Conservation (phyloP, 2,797 vertebrate genomes). For the Aulostomus chinensis region DNA sequence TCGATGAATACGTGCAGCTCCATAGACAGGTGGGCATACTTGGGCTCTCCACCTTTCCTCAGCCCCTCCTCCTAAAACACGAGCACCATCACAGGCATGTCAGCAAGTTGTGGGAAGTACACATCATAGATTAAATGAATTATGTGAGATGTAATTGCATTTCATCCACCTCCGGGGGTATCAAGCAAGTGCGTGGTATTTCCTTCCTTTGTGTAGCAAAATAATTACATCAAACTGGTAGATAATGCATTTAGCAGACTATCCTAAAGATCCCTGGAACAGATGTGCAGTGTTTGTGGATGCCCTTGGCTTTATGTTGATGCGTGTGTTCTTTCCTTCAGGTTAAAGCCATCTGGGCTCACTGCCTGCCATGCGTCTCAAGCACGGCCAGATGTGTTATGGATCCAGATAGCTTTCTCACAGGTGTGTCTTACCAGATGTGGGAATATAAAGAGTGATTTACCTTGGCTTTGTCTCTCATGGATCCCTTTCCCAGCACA, state of each 20-base stretch:
- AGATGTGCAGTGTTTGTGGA: slow-evolving; percentile 25
- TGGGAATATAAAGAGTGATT: background rate
- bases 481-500: slow-evolving; percentile 96
- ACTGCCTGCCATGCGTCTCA: slow-evolving; percentile 21
- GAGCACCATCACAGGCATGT: background rate
- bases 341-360: slow-evolving; percentile 52
- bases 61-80: slow-evolving; percentile 89
- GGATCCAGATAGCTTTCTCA: slow-evolving; percentile 35
- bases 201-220: slow-evolving; percentile 5
- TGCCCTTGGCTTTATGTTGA: slow-evolving; percentile 42
- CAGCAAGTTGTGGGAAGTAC: background rate
- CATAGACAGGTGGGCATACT: slow-evolving; percentile 95
- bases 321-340: slow-evolving; percentile 6
- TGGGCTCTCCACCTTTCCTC: slow-evolving; percentile 92
- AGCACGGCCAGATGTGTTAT: slow-evolving; percentile 48
- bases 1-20: slow-evolving; percentile 97
- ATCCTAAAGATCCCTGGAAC: slow-evolving; percentile 26
- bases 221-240: slow-evolving; percentile 22
- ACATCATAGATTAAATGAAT: slow-evolving; percentile 15
- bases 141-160: slow-evolving; percentile 7
- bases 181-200: background rate
- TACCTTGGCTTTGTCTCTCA: slow-evolving; percentile 98
- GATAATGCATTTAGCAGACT: slow-evolving; percentile 16
- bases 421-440: slow-evolving; percentile 32
- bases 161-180: slow-evolving; percentile 13